Base-by-base conservation (phyloP, 1,140 invertebrate species). In the Tyrophagus putrescentiae region DNA sequence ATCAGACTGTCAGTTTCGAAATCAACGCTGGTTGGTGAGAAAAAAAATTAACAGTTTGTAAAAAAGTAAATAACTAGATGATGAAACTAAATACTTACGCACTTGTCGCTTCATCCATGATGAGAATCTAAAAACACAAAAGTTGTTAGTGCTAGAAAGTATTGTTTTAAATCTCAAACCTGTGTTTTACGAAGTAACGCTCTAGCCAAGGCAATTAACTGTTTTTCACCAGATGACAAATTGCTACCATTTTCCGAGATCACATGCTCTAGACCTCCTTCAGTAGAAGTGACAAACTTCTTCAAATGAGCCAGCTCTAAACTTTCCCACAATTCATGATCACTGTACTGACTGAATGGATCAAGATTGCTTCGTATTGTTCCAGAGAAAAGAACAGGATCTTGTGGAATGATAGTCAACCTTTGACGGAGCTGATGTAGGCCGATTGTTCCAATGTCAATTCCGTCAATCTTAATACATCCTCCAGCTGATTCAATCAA, bases 361-460 rank as follows among this genome's bases (percentile, higher is more conserved):
- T 71, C 69, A 16, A 70, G 57, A 63, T 70, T 70, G 4, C 45
- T 69, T 66, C 79, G 69, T 25, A 80, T 65, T 21, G 72, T 74
- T 21, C 78, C 79, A 62, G 75, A 72, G 65, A 81, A 76, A 6
- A 76, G 62, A 11, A 76, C 72, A 13, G 76, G 74, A 62, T 77
- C 79, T 75, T 87, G 85, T 45, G 85, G 85, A 72, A 95, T 93
- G 67, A 94, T 93, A 16, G 91, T 95, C 25, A 97, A 76, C 64
- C 84, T 70, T n/a, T 73, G 73, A 77, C 94, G 77, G 25, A 98
- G 72, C 64, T 87, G 82, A 70, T 96, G 88, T 4, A 98, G 78
- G 31, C 91, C 91, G 63, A 98, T 76, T 9, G 79, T 78, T 0
- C 83, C 74, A 64, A 98, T 92, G 69, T 95, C 82, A 13, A 89